Evolutionary conservation across 64 coral and sea anemone genomes (phyloP).

Genomic region (Orbicella faveolata): DNA sequence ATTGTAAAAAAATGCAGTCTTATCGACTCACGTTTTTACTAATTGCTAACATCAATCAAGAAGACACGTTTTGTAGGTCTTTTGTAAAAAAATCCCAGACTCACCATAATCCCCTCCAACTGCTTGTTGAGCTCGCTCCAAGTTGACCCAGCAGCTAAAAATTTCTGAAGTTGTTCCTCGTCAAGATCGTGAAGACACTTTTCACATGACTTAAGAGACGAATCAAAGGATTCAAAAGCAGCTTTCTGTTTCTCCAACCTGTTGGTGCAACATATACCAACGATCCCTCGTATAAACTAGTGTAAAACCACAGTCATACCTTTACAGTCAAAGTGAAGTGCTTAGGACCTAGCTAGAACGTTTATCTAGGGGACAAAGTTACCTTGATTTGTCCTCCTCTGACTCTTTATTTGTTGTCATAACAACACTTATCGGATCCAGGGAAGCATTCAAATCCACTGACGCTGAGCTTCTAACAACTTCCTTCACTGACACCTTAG

Average conservation of each 20-base stretch:
- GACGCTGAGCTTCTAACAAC: slow-evolving; percentile 7
- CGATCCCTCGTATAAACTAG: no score
- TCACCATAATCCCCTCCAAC: slow-evolving; percentile 8
- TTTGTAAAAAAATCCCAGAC: neutral
- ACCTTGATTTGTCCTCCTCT: slow-evolving; percentile 18
- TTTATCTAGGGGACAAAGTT: neutral
- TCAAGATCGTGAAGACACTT: neutral
- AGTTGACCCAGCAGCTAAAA: slow-evolving; percentile 8
- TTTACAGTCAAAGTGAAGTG: no score
- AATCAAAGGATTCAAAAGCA: neutral
- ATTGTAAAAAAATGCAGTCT: no score
- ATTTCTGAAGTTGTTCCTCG: neutral
- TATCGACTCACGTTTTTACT: no score
- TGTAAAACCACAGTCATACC: no score
- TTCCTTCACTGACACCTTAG: neutral
- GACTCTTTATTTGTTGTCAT: neutral
- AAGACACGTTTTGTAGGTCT: neutral
- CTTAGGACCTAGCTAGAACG: no score
- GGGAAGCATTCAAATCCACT: slow-evolving; percentile 5
- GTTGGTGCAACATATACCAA: neutral
- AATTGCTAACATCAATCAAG: no score
- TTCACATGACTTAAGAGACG: neutral
- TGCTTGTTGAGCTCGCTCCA: neutral
- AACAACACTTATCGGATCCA: neutral
- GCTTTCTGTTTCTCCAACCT: slow-evolving; percentile 20